Percentiles rank a stretch among this genome's conserved stretches.
phyloP scores from a whole-genome alignment of 2,113 vertebrate genomes.

The Trichomycterus rosablanca region DNA sequence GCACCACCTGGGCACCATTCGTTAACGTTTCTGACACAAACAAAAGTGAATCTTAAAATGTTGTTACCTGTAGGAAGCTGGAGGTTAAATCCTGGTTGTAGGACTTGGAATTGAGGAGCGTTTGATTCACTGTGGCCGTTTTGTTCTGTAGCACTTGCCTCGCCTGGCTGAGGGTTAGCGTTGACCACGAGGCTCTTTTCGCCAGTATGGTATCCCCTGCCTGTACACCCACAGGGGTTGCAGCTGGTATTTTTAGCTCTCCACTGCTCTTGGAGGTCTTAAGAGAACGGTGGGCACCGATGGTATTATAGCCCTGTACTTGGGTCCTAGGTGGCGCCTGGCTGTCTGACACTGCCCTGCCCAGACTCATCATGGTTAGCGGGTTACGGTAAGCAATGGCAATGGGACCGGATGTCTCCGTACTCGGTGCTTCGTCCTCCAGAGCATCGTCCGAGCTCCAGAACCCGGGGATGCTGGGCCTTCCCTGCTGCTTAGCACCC shows the following conservation, averaged over 20 bases:
- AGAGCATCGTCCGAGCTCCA: conserved; percentile 93
- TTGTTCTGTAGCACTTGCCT: conserved; percentile 92
- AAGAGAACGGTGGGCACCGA: conserved; percentile 80
- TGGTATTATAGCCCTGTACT: conserved; percentile 89
- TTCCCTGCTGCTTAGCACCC: conserved; percentile 81
- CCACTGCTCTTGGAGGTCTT: conserved; percentile 90
- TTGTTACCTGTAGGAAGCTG: conserved; percentile 87
- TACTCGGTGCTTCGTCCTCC: conserved; percentile 75
- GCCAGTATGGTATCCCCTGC: conserved; percentile 35
- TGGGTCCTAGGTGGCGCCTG: conserved; percentile 66
- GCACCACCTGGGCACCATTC: no score
- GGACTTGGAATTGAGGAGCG: conserved; percentile 94
- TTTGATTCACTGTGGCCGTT: conserved; percentile 89
- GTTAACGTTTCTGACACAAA: no score
- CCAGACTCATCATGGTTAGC: conserved; percentile 87
- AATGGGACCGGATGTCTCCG: conserved; percentile 13
- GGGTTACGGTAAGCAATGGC: conserved; percentile 75
- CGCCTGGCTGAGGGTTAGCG: conserved; percentile 89
- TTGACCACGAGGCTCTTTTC: conserved; percentile 93
- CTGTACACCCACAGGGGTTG: conserved; percentile 27
- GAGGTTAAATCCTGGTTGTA: conserved; percentile 91
- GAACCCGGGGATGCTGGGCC: conserved; percentile 94
- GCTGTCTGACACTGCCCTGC: conserved; percentile 58
- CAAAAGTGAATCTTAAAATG: neutral
- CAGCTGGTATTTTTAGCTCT: conserved; percentile 67